Base-by-base conservation (phyloP, 2,797 vertebrate species). In the Thunnus albacares region DNA sequence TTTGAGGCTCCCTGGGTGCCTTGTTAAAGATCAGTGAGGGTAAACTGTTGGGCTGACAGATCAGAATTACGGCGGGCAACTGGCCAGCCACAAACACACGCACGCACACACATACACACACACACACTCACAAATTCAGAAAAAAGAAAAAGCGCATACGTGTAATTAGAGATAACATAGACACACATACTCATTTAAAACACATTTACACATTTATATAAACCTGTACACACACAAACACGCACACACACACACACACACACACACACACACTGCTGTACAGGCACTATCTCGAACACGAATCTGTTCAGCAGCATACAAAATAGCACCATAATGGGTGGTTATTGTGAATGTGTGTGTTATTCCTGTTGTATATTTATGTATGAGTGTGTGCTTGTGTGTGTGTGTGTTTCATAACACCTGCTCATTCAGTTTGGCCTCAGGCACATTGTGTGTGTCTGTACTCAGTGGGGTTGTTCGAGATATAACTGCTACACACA, bases 1-100 rank as follows among this genome's bases (percentile, higher is more conserved):
- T 70, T 57, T 17, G 3, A 64, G 52, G 30, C 80, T 90, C 87
- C 80, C 86, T 4, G 53, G 84, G 66, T 30, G 73, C 77, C 81
- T 92, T 91, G 89, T 91, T 93, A 92, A 88, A 89, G 83, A 86
- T 87, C 87, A 89, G 82, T 7, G 22, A 77, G 78, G 77, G 72
- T 73, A 82, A 89, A 90, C 70, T 67, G 78, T 67, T 71, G 18
- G 65, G 66, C 80, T 65, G 79, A 80, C 75, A 22, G 72, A 73
- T 75, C 45, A 55, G 47, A 73, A 41, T 28, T 61, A 63, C 7
- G 18, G 22, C 1, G 26, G 62, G 69, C 75, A 77, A 55, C 61
- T 38, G 52, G 60, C 64, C 61, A 73, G 6, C 4, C 69, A 38
- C 72, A 51, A 28, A 65, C 67, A 26, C 47, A 38, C 49, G 20